Evolutionary conservation across 92 coral and sea anemone species (phyloP), one percentile per base, ranked within the genome.

Genomic region (Palythoa caribaeorum): DNA sequence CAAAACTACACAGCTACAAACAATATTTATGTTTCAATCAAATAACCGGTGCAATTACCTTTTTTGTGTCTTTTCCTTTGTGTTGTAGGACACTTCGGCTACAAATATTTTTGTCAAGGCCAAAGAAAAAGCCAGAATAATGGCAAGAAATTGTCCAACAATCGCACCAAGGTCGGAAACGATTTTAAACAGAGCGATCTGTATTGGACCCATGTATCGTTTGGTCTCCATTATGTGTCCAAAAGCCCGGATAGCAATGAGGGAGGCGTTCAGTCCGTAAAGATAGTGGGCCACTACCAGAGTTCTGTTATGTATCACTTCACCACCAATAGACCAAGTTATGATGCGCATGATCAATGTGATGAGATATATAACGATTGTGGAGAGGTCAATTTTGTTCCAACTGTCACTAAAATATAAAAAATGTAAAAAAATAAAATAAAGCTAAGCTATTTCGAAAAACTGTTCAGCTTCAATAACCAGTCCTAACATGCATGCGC

Each of bases 181-280:
- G 59, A 76, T 76, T 48, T 28, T 21, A 37, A 76, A 76, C 59
- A 76, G 51, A 17, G 79, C 79, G 19, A 76, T 76, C 38, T 76
- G 79, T n/a, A 76, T 76, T 5, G 79, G 38, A 47, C 79, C 79
- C 59, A 10, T 76, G 19, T 20, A 44, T 76, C 38, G 60, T 10
- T 20, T 76, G 79, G 79, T 44, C 62, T 76, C 79, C 79, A 76
- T 76, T 1, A 76, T 50, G 62, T 76, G 79, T 12, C 79, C 79
- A 76, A 76, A 76, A 28, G 79, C 60, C 38, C 79, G 57, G 62
- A 76, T 76, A n/a, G 79, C 47, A 48, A 76, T 17, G 2, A 76
- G 79, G 35, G 79, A 47, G 38, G 79, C 59, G n/a, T 76, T 76
- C 5, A 76, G 38, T 7, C 79, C 79, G 40, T 76, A 76, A 57